phyloP scores from a whole-genome alignment of 1,140 invertebrate species.

The Sitodiplosis mosellana region DNA sequence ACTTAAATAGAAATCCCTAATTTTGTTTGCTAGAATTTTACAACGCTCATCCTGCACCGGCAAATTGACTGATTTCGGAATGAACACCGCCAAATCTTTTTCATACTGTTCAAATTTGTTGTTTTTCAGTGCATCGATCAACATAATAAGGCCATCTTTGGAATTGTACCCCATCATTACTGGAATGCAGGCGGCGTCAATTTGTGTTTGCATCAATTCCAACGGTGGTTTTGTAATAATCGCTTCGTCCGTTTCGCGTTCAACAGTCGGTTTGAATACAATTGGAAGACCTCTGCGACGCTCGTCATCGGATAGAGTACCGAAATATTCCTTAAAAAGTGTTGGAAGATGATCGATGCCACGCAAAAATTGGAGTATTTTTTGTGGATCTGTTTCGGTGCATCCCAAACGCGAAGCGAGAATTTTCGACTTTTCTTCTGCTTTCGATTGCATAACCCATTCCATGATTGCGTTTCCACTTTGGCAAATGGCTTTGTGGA shows the following conservation, averaged over 20 bases:
- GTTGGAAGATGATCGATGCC: conserved; percentile 9
- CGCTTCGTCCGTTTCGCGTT: conserved; percentile 11
- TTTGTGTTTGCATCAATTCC: conserved; percentile 11
- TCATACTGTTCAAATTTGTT: conserved; percentile 13
- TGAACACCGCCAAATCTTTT: conserved; percentile 8
- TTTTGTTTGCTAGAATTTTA: conserved; percentile 8
- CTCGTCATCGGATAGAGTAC: conserved; percentile 14
- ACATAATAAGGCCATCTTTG: conserved; percentile 14
- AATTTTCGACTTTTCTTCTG: conserved; percentile 8
- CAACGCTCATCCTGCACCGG: conserved; percentile 4
- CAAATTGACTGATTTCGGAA: neutral
- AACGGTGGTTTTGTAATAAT: conserved; percentile 11
- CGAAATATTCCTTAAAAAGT: conserved; percentile 7
- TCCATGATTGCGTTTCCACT: conserved; percentile 22
- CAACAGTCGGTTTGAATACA: conserved; percentile 17
- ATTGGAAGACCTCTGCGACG: conserved; percentile 15
- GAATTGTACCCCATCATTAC: conserved; percentile 18
- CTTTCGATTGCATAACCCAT: conserved; percentile 12
- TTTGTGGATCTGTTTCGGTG: conserved; percentile 2
- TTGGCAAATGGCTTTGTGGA: conserved; percentile 27
- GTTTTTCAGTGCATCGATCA: conserved; percentile 7
- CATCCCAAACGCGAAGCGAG: conserved; percentile 12
- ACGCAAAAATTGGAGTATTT: neutral
- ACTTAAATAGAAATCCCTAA: conserved; percentile 18
- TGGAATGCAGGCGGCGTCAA: conserved; percentile 11